Percentiles rank a stretch among this genome's conserved stretches.
Conservation (phyloP, 2,113 vertebrate genomes). For the Hylia prasina region DNA sequence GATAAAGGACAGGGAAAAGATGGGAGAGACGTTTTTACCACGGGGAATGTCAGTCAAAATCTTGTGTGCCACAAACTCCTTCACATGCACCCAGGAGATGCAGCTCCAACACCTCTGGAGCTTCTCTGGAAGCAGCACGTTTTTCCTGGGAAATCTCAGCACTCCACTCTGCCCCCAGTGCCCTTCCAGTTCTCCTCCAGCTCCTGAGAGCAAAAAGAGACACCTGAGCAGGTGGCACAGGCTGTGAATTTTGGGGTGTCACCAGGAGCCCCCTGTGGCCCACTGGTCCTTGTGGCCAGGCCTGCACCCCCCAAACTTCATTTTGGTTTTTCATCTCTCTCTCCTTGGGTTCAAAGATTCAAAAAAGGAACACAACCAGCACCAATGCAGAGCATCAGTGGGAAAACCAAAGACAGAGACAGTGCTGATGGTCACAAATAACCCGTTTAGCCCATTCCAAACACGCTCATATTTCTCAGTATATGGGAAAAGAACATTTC, state of each 20-base stretch:
- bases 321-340: background rate
- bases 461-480: background rate
- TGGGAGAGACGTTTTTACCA: background rate
- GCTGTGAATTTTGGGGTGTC: background rate
- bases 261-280: background rate
- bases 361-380: background rate
- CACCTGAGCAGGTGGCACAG: background rate
- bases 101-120: background rate
- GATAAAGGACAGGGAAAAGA: background rate
- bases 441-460: background rate
- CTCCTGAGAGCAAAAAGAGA: background rate
- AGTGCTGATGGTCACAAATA: background rate
- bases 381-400: background rate
- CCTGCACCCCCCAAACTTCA: background rate
- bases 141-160: background rate
- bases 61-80: background rate
- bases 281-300: background rate
- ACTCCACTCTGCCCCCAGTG: too few relatives aligned
- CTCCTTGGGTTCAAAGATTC: background rate
- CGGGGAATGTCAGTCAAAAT: background rate
- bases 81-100: fast-evolving
- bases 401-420: background rate
- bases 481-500: background rate
- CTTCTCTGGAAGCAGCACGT: background rate
- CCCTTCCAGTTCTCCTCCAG: background rate